Evolutionary conservation across 53 echinoderm and acorn worm genomes (phyloP), one percentile per base, ranked within the genome.

Genomic region (Pentamera pediparva): DNA sequence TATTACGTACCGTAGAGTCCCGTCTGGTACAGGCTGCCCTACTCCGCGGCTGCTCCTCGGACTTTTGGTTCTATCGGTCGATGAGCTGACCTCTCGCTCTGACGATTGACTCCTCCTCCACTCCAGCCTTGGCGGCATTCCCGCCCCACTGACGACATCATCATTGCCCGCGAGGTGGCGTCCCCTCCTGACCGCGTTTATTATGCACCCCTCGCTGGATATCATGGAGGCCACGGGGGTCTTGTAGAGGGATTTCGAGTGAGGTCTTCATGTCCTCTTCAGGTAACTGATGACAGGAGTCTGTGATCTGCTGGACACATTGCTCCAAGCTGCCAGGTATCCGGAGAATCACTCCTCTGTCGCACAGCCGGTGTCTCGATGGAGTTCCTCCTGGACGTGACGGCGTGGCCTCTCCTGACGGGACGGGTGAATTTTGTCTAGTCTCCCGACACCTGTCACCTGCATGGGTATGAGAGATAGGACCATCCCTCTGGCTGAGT

Each of bases 91-190:
- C 10, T 53, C 51, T 28, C 69, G 15, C 24, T 78, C 78, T 31
- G 58, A 50, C 17, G 60, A 29, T 5, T 30, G 24, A 31, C 22
- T 27, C 27, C 73, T 61, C 56, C 73, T 84, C 84, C 84, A 78
- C 6, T 74, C 63, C 7, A 70, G 38, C 25, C 84, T 49, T 19
- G 29, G 84, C 9, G 84, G 84, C 84, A 84, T 84, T 33, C 61
- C 61, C 10, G 15, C 1, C 30, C 11, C 18, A 32, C 34, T 33
- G 32, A 30, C 34, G 17, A 12, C 45, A 32, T 29, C 34, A 32
- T 17, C 26, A 5, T 4, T 9, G 0, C 5, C 34, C 28, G 0
- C 61, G 2, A n/a, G 6, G 1, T 5, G 11, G 5, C n/a, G 30
- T n/a, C 61, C 7, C 32, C 31, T 5, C 25, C 4, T 9, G 9